phyloP scores from a whole-genome alignment of 37 sponge, comb jelly and placozoan genomes.

The Beroe ovata region DNA sequence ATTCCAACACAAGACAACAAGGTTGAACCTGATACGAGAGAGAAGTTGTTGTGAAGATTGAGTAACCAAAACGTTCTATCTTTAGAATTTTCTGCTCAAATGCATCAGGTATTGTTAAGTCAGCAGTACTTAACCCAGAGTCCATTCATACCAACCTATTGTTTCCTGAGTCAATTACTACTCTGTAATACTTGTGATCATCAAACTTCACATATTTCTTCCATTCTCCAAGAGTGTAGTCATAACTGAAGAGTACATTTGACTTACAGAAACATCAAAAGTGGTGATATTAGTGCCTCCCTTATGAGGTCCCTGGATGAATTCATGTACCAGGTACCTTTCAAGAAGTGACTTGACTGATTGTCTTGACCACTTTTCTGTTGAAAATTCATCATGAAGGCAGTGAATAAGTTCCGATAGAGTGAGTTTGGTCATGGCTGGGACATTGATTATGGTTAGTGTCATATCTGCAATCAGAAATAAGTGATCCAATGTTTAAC shows the following conservation, averaged over 20 bases:
- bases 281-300: too few relatives aligned
- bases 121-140: too few relatives aligned
- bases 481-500: too few relatives aligned
- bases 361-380: conserved; percentile 38
- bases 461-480: too few relatives aligned
- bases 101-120: too few relatives aligned
- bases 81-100: too few relatives aligned
- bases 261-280: too few relatives aligned
- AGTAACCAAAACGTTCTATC: too few relatives aligned
- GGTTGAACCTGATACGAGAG: conserved; percentile 39
- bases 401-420: conserved; percentile 1
- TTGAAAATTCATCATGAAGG: conserved; percentile 52
- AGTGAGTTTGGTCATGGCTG: conserved; percentile 20
- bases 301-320: too few relatives aligned
- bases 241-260: conserved; percentile 11
- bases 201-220: not conserved
- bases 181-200: conserved; percentile 58
- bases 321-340: not conserved
- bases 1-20: conserved; percentile 54
- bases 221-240: conserved; percentile 9
- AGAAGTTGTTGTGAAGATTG: too few relatives aligned
- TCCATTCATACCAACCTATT: conserved; percentile 48
- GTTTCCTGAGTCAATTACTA: conserved; percentile 48
- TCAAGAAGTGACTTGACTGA: conserved; percentile 24
- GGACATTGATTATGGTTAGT: too few relatives aligned